These are phyloP conservation scores for Palythoa grandiflora DNA, from an alignment of 92 coral and sea anemone species.

Conservation along the genomic window DNA sequence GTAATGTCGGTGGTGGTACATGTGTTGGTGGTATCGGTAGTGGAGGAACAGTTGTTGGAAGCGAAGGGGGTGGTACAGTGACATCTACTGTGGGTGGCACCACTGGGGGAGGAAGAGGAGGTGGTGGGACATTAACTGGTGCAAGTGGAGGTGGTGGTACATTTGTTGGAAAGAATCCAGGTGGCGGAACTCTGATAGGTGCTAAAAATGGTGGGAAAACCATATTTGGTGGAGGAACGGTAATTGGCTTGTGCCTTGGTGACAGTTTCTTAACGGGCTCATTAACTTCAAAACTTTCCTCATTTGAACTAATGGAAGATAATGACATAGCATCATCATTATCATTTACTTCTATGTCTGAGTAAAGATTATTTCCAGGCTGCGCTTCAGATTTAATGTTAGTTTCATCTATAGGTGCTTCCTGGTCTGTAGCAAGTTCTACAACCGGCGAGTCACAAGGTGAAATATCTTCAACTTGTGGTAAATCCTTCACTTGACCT, in stretches of 20 bases:
- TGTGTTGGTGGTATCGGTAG: conserved; percentile 69
- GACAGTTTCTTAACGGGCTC: conserved; percentile 82
- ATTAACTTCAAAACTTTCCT: conserved; percentile 93
- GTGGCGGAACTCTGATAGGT: conserved; percentile 76
- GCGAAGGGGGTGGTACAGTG: conserved; percentile 83
- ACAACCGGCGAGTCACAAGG: conserved; percentile 91
- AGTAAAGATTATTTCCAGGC: conserved; percentile 61
- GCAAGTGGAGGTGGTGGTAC: conserved; percentile 85
- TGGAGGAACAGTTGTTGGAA: conserved; percentile 71
- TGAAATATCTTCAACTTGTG: conserved; percentile 93
- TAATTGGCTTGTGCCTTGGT: conserved; percentile 65
- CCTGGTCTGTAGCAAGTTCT: conserved; percentile 40
- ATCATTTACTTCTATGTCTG: conserved; percentile 81
- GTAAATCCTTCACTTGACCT: conserved; percentile 58
- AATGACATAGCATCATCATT: conserved; percentile 99
- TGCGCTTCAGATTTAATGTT: conserved; percentile 41
- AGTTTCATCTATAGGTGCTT: conserved; percentile 40
- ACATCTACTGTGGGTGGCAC: conserved; percentile 64
- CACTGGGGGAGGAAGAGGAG: conserved; percentile 75
- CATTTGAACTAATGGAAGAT: conserved; percentile 98
- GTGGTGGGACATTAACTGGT: conserved; percentile 82
- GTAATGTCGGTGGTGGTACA: conserved; percentile 70
- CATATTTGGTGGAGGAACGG: conserved; percentile 89
- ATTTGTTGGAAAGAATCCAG: conserved; percentile 75
- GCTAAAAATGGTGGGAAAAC: conserved; percentile 72